Percentiles rank a stretch among this genome's conserved stretches.
Evolutionary conservation across 2,797 vertebrate genomes (phyloP).

Genomic region (Malurus leucopterus): DNA sequence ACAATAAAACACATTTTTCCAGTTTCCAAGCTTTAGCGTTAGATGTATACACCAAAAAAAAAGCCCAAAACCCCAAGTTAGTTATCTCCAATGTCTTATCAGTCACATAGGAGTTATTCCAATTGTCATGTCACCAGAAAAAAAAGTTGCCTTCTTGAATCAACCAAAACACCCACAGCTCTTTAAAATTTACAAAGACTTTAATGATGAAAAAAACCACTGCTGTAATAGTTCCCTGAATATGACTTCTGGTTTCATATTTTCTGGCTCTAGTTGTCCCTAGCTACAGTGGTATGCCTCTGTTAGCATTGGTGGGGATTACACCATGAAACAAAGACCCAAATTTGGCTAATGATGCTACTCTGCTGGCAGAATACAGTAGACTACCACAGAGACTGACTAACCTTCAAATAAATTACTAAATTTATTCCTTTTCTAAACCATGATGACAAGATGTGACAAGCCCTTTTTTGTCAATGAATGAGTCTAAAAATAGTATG

Average conservation of each 20-base stretch:
- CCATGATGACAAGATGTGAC: conserved; percentile 1
- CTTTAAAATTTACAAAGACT: neutral
- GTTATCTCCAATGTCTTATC: neutral
- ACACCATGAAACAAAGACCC: neutral
- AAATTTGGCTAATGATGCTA: neutral
- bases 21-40: neutral
- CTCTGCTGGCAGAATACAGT: neutral
- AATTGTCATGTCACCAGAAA: neutral
- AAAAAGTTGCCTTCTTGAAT: neutral
- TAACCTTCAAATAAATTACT: conserved; percentile 20
- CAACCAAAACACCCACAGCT: neutral
- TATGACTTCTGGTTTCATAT: neutral
- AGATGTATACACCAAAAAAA: neutral
- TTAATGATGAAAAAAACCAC: neutral
- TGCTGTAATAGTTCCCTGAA: neutral
- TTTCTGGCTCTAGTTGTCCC: neutral
- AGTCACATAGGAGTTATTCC: neutral
- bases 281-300: neutral
- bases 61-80: neutral
- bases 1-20: neutral
- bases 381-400: neutral
- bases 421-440: conserved; percentile 9
- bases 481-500: neutral
- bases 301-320: neutral
- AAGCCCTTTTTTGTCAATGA: conserved; percentile 24